Evolutionary conservation across 2,113 vertebrate species (phyloP).

Genomic region (Poicephalus gulielmi): DNA sequence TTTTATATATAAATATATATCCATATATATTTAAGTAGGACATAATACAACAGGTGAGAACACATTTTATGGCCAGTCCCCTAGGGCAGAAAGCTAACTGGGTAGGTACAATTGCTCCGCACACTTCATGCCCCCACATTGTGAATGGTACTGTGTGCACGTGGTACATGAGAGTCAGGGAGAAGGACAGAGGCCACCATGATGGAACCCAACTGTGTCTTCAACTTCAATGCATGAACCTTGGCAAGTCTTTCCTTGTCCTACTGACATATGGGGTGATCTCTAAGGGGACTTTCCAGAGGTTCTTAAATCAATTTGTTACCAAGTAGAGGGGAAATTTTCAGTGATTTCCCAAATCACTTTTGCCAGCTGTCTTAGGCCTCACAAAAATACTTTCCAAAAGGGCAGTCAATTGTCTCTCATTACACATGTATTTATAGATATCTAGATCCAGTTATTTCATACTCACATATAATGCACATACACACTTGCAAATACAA

Average conservation of each 20-base stretch:
- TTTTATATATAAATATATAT: no score
- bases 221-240: neutral
- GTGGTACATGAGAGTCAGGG: neutral
- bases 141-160: neutral
- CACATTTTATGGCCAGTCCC: neutral
- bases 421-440: neutral
- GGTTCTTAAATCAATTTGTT: neutral
- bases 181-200: neutral
- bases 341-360: neutral
- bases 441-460: neutral
- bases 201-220: rapidly evolving
- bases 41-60: neutral
- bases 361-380: neutral
- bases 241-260: neutral
- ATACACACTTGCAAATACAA: neutral
- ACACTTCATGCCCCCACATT: rapidly evolving
- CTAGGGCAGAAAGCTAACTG: neutral
- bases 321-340: neutral
- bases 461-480: neutral
- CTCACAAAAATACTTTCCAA: neutral
- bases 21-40: neutral
- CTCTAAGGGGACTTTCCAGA: conserved; percentile 28
- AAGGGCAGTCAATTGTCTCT: neutral
- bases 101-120: neutral
- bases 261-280: neutral